phyloP scores from a whole-genome alignment of 2,113 vertebrate species.

The Mus spicilegus region DNA sequence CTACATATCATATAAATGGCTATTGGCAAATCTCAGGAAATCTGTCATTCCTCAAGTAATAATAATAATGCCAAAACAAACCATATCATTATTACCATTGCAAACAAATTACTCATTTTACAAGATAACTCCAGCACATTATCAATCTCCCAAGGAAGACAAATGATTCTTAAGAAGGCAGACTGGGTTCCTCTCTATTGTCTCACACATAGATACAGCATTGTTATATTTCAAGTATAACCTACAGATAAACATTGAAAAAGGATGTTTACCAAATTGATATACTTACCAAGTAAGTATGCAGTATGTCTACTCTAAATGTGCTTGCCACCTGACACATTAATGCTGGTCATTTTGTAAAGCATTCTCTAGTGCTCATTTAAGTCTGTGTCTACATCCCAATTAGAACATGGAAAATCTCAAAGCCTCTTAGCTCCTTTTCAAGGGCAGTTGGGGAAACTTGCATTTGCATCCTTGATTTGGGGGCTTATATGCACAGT shows the following conservation, averaged over 20 bases:
- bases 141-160: neutral
- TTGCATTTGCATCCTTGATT: neutral
- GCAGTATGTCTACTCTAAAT: neutral
- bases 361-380: neutral
- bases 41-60: neutral
- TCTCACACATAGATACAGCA: neutral
- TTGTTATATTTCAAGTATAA: neutral
- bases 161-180: neutral
- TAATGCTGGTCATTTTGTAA: neutral
- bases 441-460: neutral
- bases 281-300: neutral
- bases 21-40: neutral
- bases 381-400: neutral
- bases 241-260: neutral
- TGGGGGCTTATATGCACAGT: neutral
- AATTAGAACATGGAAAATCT: neutral
- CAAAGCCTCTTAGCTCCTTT: neutral
- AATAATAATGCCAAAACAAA: neutral
- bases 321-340: neutral
- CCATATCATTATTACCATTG: neutral
- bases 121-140: neutral
- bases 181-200: neutral
- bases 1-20: neutral
- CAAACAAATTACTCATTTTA: neutral
- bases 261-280: neutral